Percentiles rank a stretch among this genome's conserved stretches.
Evolutionary conservation across 2,113 vertebrate species (phyloP).

Genomic region (Myrmophylax atrothorax): DNA sequence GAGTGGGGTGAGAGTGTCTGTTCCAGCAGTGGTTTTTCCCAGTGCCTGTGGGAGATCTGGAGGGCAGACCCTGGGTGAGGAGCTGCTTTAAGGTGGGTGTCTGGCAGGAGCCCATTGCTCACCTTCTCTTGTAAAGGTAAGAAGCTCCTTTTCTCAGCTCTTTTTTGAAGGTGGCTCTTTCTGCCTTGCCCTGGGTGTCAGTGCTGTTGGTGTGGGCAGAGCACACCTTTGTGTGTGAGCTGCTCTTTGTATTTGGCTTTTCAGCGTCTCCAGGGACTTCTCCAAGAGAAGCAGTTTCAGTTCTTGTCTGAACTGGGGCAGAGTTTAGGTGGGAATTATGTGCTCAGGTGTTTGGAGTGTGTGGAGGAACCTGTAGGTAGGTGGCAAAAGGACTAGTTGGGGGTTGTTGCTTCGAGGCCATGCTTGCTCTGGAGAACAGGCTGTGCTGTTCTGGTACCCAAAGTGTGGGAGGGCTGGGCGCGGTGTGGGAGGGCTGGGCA

Average conservation of each 20-base stretch:
- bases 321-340: background rate
- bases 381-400: background rate
- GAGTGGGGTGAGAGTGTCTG: background rate
- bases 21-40: background rate
- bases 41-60: background rate
- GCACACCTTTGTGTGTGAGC: background rate
- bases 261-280: background rate
- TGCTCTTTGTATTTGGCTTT: background rate
- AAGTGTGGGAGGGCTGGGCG: background rate
- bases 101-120: background rate
- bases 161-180: background rate
- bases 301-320: background rate
- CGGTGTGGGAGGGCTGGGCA: background rate
- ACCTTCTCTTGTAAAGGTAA: background rate
- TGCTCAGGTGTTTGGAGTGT: background rate
- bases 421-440: background rate
- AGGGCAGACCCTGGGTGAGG: background rate
- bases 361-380: fast-evolving
- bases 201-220: background rate
- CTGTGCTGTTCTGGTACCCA: fast-evolving
- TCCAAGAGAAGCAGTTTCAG: background rate
- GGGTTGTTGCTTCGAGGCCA: background rate
- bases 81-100: background rate
- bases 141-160: background rate
- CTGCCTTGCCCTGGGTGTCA: background rate